These are phyloP conservation scores for Sylvietta virens DNA, from an alignment of 2,113 vertebrate genomes.

Conservation along the genomic window DNA sequence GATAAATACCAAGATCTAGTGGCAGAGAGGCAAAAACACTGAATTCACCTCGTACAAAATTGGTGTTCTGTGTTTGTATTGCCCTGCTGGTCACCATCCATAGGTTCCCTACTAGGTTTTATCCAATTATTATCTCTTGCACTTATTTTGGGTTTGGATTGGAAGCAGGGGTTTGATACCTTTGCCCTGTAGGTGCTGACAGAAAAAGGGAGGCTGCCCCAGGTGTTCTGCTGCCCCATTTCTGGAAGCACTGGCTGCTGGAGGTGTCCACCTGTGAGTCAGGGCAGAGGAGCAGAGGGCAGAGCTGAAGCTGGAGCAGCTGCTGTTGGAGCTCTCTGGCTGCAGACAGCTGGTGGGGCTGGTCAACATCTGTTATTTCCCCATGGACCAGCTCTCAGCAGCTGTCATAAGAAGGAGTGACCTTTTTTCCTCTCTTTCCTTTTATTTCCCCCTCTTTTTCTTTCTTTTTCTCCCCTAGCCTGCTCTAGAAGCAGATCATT, in stretches of 20 bases:
- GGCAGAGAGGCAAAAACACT: not conserved
- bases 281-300: not conserved
- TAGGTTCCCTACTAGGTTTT: not conserved
- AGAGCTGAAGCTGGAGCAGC: not conserved
- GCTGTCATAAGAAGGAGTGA: not conserved
- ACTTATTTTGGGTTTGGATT: not conserved
- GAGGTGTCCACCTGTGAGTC: not conserved
- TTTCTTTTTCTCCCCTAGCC: not conserved
- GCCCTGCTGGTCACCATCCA: not conserved
- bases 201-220: not conserved
- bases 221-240: not conserved
- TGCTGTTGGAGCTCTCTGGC: not conserved
- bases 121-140: not conserved
- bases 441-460: not conserved
- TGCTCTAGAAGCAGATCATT: not conserved
- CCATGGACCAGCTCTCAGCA: not conserved
- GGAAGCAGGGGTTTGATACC: not conserved
- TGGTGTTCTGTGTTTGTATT: not conserved
- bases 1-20: not conserved
- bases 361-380: not conserved
- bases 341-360: slow-evolving; percentile 16
- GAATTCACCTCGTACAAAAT: not conserved
- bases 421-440: not conserved
- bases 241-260: not conserved
- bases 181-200: not conserved